Evolutionary conservation across 2,113 vertebrate genomes (phyloP).

Genomic region (Carassius carassius): DNA sequence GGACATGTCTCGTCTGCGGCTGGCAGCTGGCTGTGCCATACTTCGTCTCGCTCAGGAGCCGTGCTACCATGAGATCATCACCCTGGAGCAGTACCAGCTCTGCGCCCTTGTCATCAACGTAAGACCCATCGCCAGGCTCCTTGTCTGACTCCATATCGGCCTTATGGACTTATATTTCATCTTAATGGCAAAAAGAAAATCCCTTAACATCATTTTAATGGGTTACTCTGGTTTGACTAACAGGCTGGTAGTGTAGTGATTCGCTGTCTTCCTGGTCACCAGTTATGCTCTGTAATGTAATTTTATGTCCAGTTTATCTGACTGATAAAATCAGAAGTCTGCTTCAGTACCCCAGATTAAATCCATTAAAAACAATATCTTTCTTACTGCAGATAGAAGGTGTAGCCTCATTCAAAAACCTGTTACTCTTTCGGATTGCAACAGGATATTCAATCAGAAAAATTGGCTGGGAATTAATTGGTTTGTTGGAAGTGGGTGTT

Average conservation of each 20-base stretch:
- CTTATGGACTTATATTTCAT: background rate
- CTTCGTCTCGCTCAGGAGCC: conserved; percentile 96
- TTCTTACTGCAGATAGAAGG: background rate
- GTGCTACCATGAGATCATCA: conserved; percentile 99
- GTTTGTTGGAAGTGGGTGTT: background rate
- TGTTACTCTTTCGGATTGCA: background rate
- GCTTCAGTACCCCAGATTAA: background rate
- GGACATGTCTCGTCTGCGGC: conserved; percentile 94
- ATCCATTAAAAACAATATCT: background rate
- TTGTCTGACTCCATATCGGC: background rate
- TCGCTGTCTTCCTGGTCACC: background rate
- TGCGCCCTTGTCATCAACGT: conserved; percentile 98
- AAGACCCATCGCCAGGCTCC: conserved; percentile 63
- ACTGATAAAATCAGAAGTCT: background rate
- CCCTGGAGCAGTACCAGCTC: conserved; percentile 95
- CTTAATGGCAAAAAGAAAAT: background rate
- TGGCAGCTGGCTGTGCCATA: conserved; percentile 92
- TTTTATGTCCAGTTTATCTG: background rate
- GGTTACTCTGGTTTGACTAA: background rate
- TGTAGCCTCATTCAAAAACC: background rate
- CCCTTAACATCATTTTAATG: background rate
- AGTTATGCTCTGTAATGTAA: background rate
- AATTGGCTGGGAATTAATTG: background rate
- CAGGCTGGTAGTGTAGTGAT: background rate
- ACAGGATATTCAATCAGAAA: background rate